Conservation (phyloP, 2,113 vertebrate genomes). For the Euleptes europaea region DNA sequence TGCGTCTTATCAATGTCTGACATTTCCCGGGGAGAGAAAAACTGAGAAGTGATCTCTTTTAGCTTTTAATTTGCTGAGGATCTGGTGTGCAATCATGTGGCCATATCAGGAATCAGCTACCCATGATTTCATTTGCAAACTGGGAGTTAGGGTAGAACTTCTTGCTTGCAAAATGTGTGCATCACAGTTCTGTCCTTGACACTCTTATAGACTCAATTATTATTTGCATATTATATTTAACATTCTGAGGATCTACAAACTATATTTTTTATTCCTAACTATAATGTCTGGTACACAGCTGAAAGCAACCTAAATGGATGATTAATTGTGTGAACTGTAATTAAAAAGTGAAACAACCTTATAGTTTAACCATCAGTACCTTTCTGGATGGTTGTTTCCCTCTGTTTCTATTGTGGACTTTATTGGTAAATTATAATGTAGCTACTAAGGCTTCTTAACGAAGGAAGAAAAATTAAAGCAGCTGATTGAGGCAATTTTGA, state of each 20-base stretch:
- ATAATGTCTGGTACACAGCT: background rate
- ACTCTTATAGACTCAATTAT: background rate
- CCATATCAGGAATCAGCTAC: background rate
- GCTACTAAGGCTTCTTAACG: slow-evolving; percentile 30
- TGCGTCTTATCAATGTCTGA: background rate
- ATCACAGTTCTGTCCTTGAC: background rate
- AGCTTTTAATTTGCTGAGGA: background rate
- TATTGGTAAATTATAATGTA: slow-evolving; percentile 47
- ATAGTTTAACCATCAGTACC: slow-evolving; percentile 6
- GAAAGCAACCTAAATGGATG: slow-evolving; percentile 36
- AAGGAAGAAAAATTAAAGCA: slow-evolving; percentile 42
- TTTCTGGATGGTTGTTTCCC: slow-evolving; percentile 28
- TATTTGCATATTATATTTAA: background rate
- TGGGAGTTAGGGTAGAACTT: background rate
- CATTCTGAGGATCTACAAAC: slow-evolving; percentile 4
- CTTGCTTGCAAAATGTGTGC: background rate
- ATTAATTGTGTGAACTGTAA: slow-evolving; percentile 50
- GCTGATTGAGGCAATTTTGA: slow-evolving; percentile 40
- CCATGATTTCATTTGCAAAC: background rate
- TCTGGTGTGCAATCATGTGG: background rate
- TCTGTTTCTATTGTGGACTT: slow-evolving; percentile 30
- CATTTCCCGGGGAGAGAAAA: background rate
- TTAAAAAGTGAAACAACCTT: slow-evolving; percentile 48
- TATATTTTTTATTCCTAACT: slow-evolving; percentile 23
- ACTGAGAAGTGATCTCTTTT: background rate